phyloP scores from a whole-genome alignment of 2,888 invertebrate species.

The Diarsia dahlii region DNA sequence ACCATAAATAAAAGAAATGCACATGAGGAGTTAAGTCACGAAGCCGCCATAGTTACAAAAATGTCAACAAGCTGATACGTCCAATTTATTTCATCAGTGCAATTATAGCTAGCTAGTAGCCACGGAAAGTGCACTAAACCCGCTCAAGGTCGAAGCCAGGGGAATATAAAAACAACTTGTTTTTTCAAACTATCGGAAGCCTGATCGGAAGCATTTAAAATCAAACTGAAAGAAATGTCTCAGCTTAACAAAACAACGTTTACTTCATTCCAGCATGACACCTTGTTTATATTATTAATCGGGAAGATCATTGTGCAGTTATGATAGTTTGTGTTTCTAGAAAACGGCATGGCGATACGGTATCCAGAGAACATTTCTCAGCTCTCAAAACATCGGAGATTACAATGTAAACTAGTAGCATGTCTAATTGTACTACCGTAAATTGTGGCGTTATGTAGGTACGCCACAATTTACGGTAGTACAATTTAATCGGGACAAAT shows the following conservation, averaged over 20 bases:
- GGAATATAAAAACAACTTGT: not conserved
- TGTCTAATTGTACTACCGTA: too few species aligned
- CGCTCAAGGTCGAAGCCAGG: conserved; percentile 21
- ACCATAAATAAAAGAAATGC: conserved; percentile 28
- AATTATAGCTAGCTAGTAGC: conserved; percentile 4
- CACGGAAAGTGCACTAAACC: not conserved
- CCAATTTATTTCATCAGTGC: conserved; percentile 22
- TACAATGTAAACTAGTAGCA: too few species aligned
- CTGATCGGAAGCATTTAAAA: not conserved
- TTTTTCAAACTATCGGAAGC: too few species aligned
- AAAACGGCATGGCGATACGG: not conserved
- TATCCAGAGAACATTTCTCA: not conserved
- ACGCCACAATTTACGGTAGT: not conserved
- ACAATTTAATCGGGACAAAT: conserved; percentile 22
- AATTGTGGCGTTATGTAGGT: too few species aligned
- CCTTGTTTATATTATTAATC: conserved; percentile 5
- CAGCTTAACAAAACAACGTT: not conserved
- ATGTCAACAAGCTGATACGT: conserved; percentile 29
- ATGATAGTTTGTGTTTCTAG: not conserved
- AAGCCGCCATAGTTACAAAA: conserved; percentile 27
- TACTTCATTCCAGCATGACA: conserved; percentile 9
- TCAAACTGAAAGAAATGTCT: conserved; percentile 12
- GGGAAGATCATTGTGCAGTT: not conserved
- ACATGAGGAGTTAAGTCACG: not conserved
- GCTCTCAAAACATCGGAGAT: not conserved